phyloP scores from a whole-genome alignment of 2,797 vertebrate genomes.

The Acanthurus leucopareius region DNA sequence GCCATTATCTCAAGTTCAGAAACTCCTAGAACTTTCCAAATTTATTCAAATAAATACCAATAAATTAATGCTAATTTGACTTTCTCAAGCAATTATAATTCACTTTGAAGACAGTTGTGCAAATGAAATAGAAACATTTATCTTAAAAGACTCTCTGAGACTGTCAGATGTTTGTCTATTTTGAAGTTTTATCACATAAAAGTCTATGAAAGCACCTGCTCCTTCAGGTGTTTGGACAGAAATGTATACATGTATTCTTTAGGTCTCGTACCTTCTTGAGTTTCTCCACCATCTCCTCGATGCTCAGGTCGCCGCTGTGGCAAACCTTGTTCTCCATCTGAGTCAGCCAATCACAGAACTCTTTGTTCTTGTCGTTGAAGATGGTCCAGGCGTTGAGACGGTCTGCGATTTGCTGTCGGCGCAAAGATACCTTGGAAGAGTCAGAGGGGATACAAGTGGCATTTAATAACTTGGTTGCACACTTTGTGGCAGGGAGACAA shows the following conservation, averaged over 20 bases:
- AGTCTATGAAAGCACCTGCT: background rate
- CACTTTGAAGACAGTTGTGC: background rate
- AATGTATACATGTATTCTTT: background rate
- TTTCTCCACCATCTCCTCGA: constrained; percentile 96
- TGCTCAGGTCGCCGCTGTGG: constrained; percentile 88
- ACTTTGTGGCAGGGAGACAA: background rate
- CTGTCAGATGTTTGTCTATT: background rate
- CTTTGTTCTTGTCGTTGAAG: constrained; percentile 95
- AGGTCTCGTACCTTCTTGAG: constrained; percentile 89
- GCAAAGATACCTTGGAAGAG: constrained; percentile 87
- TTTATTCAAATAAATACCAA: background rate
- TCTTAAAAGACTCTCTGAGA: too few relatives aligned
- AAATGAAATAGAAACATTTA: background rate
- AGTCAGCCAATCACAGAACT: constrained; percentile 94
- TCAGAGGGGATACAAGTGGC: background rate
- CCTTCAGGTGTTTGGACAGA: too few relatives aligned
- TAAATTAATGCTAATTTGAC: too few relatives aligned
- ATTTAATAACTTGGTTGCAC: background rate
- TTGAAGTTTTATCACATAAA: background rate
- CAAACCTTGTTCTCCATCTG: constrained; percentile 95
- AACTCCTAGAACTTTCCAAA: background rate
- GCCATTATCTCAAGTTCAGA: background rate
- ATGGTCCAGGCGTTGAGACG: constrained; percentile 92
- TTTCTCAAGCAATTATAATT: too few relatives aligned
- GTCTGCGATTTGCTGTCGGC: constrained; percentile 93